Conservation (phyloP, 2,113 vertebrate species). For the Xenopus laevis region DNA sequence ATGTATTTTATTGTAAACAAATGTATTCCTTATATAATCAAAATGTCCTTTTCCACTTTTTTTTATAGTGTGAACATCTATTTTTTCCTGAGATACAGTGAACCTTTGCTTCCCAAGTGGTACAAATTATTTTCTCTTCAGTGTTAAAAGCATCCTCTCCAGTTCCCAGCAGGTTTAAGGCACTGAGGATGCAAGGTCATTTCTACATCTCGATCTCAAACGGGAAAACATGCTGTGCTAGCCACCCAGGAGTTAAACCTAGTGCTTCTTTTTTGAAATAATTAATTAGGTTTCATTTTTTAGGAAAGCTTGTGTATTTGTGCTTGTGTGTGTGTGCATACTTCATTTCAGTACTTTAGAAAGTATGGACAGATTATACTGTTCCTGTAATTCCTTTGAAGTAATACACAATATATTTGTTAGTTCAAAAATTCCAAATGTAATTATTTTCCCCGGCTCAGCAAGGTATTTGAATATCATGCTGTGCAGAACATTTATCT, state of each 20-base stretch:
- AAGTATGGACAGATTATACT: slow-evolving; percentile 45
- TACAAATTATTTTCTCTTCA: slow-evolving; percentile 39
- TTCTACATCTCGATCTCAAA: slow-evolving; percentile 44
- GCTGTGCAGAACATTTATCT: slow-evolving; percentile 44
- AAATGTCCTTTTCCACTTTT: background rate
- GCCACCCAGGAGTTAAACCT: slow-evolving; percentile 43
- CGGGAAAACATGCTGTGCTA: slow-evolving; percentile 42
- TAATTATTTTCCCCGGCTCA: slow-evolving; percentile 45
- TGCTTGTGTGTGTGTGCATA: slow-evolving; percentile 35
- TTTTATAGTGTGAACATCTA: background rate
- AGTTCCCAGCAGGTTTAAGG: slow-evolving; percentile 41
- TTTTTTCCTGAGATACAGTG: background rate
- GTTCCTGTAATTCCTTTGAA: slow-evolving; percentile 42
- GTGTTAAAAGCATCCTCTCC: slow-evolving; percentile 36
- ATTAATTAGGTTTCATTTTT: slow-evolving; percentile 46
- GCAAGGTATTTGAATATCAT: slow-evolving; percentile 47
- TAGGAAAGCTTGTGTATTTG: slow-evolving; percentile 22
- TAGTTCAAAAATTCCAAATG: slow-evolving; percentile 47
- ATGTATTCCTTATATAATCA: no score
- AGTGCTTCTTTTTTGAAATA: slow-evolving; percentile 30
- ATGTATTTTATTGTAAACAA: no score
- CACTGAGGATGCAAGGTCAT: slow-evolving; percentile 42
- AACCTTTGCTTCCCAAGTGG: slow-evolving; percentile 11
- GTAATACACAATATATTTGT: slow-evolving; percentile 45
- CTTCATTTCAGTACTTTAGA: slow-evolving; percentile 42